Conservation (phyloP, 2,113 vertebrate genomes). For the Colinus virginianus region DNA sequence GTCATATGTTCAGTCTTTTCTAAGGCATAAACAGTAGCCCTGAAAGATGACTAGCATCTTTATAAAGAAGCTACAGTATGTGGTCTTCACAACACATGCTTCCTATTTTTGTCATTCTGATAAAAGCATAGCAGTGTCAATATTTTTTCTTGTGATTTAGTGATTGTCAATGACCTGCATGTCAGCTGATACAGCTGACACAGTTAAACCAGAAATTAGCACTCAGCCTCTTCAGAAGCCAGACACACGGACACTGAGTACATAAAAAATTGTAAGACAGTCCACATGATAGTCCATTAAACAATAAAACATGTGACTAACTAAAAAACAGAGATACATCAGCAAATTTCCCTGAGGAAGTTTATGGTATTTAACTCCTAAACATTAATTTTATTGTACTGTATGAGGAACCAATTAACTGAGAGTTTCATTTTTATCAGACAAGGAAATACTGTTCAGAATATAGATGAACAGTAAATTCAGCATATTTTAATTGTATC, state of each 20-base stretch:
- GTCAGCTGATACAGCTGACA: constrained; percentile 71
- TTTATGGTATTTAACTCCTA: constrained; percentile 78
- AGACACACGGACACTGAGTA: constrained; percentile 37
- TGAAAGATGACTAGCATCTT: constrained; percentile 28
- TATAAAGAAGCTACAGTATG: constrained; percentile 41
- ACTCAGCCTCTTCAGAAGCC: constrained; percentile 44
- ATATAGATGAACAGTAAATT: constrained; percentile 64
- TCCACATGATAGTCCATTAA: constrained; percentile 70
- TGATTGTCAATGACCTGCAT: constrained; percentile 42
- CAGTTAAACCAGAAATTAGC: constrained; percentile 68
- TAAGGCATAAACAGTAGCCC: constrained; percentile 25
- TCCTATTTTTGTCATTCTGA: constrained; percentile 61
- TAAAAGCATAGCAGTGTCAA: constrained; percentile 39
- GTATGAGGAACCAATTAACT: constrained; percentile 74
- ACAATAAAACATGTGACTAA: constrained; percentile 77
- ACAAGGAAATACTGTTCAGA: constrained; percentile 68
- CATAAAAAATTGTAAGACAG: constrained; percentile 49
- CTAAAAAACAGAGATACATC: constrained; percentile 71
- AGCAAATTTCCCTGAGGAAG: constrained; percentile 74
- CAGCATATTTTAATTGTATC: constrained; percentile 74
- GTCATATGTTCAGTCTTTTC: constrained; percentile 36
- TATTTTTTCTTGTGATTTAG: constrained; percentile 38
- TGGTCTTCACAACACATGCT: constrained; percentile 25
- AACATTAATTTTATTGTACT: constrained; percentile 81
- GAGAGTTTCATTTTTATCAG: constrained; percentile 68